Conservation (phyloP, 2,888 invertebrate genomes). For the Allolobophora icterica region DNA sequence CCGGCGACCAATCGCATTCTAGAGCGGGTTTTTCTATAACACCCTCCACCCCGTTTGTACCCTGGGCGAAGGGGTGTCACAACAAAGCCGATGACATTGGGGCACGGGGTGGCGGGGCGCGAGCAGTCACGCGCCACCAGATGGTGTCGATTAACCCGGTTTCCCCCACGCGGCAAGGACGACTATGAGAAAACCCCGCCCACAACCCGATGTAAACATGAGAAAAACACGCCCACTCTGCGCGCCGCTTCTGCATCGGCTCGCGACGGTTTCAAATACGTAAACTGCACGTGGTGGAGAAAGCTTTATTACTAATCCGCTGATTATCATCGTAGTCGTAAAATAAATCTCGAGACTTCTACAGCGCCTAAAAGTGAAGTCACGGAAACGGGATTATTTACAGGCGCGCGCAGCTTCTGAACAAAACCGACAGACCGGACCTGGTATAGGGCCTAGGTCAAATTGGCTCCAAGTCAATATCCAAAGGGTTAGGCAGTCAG, state of each 20-base stretch:
- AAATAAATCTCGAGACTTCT: too few relatives aligned
- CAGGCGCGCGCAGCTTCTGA: too few relatives aligned
- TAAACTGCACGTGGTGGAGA: not conserved
- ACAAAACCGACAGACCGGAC: too few relatives aligned
- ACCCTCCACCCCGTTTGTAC: not conserved
- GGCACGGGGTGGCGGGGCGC: slow-evolving; percentile 25
- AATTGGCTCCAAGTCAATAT: too few relatives aligned
- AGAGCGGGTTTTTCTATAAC: not conserved
- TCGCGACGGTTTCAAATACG: not conserved
- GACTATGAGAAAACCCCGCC: slow-evolving; percentile 29
- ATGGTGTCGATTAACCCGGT: slow-evolving; percentile 25
- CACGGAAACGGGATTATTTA: too few relatives aligned
- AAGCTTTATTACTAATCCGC: not conserved
- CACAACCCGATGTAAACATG: not conserved
- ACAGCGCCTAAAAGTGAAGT: too few relatives aligned
- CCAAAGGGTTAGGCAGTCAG: too few relatives aligned
- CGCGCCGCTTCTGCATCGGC: not conserved
- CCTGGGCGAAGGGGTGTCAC: slow-evolving; percentile 20
- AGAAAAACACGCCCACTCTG: not conserved
- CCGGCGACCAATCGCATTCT: not conserved
- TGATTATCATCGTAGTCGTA: too few relatives aligned
- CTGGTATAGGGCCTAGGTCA: too few relatives aligned
- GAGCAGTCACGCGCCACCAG: slow-evolving; percentile 29
- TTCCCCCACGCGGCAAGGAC: not conserved
- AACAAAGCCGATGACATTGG: slow-evolving; percentile 17